These are phyloP conservation scores for Thalassarche chlororhynchos DNA, from an alignment of 2,113 vertebrate genomes.

Conservation along the genomic window DNA sequence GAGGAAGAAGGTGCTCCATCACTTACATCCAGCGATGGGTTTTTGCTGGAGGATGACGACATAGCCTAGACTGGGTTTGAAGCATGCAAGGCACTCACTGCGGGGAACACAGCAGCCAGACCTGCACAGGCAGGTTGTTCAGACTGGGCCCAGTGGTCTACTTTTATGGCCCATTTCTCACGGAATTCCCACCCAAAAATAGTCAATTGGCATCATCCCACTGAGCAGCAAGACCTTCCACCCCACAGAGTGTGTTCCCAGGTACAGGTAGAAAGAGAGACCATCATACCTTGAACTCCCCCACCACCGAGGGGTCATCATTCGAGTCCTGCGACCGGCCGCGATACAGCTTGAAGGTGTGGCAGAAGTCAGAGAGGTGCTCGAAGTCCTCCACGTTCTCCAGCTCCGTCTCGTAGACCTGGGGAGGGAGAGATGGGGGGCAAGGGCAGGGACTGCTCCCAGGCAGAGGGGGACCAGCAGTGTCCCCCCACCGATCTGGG, in stretches of 20 bases:
- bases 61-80: background rate
- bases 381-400: conserved; percentile 85
- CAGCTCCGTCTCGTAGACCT: conserved; percentile 88
- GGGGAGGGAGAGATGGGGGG: background rate
- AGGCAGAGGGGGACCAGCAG: background rate
- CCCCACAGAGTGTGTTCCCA: background rate
- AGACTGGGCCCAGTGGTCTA: background rate
- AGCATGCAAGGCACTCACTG: background rate
- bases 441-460: background rate
- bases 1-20: background rate
- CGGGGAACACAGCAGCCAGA: background rate
- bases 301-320: conserved; percentile 91
- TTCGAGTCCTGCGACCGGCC: conserved; percentile 85
- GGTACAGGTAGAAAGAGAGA: background rate
- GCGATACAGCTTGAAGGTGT: conserved; percentile 90
- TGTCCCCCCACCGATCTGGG: rapidly evolving
- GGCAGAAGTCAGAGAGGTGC: conserved; percentile 90
- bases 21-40: background rate
- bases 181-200: background rate
- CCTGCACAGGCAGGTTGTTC: background rate
- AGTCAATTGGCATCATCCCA: background rate
- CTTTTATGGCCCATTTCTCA: background rate
- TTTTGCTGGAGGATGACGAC: background rate
- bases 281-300: conserved; percentile 91
- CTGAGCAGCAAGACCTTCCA: background rate